Conservation (phyloP, 2,888 invertebrate species). For the Xiphydria camelus region DNA sequence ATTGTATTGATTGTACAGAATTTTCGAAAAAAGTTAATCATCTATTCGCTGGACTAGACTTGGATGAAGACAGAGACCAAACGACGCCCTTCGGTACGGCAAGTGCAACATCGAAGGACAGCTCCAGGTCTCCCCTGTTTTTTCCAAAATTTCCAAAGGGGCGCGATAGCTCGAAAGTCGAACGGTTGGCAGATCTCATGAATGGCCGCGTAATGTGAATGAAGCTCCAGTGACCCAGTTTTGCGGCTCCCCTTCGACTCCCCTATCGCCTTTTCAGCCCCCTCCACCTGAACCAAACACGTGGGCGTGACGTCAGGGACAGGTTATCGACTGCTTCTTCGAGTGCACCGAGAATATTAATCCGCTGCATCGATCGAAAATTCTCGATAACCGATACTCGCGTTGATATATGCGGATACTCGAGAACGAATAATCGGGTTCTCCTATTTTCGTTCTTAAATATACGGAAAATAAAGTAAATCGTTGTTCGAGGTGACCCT, state of each 20-base stretch:
- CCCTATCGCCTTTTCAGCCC: slow-evolving; percentile 25
- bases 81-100: neutral
- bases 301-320: slow-evolving; percentile 48
- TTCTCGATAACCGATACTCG: neutral
- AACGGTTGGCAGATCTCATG: slow-evolving; percentile 56
- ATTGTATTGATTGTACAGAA: too few species aligned
- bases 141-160: neutral
- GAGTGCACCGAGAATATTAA: slow-evolving; percentile 40
- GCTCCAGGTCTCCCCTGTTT: neutral
- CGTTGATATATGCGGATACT: too few species aligned
- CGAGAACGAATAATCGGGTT: too few species aligned
- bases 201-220: slow-evolving; percentile 58
- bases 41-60: too few species aligned
- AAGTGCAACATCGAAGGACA: neutral
- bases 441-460: too few species aligned
- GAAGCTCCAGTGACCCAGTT: slow-evolving; percentile 57
- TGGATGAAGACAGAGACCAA: neutral
- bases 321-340: slow-evolving; percentile 46
- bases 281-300: slow-evolving; percentile 38
- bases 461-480: too few species aligned
- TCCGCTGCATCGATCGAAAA: slow-evolving; percentile 34
- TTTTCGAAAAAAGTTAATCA: too few species aligned
- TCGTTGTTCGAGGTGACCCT: too few species aligned
- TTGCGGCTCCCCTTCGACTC: slow-evolving; percentile 35
- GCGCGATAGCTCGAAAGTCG: slow-evolving; percentile 40